Percentiles rank a stretch among this genome's conserved stretches.
These are phyloP conservation scores for Monopterus albus DNA, from an alignment of 2,113 vertebrate genomes.

Conservation along the genomic window DNA sequence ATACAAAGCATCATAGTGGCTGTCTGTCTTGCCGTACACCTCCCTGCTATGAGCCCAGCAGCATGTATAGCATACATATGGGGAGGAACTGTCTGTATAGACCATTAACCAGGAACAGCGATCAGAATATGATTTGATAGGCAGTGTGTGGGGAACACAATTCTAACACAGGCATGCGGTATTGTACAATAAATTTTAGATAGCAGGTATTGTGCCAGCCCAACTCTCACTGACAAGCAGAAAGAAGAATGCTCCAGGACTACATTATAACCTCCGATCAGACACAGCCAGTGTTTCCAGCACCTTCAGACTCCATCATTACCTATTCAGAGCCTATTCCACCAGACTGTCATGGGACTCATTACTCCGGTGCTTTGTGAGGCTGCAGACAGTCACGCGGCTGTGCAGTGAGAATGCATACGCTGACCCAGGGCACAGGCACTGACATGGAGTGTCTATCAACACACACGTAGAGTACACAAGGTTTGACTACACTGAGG, in stretches of 20 bases:
- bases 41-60: slow-evolving; percentile 33
- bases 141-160: slow-evolving; percentile 32
- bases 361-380: slow-evolving; percentile 76
- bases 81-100: slow-evolving; percentile 25
- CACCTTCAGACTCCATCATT: slow-evolving; percentile 73
- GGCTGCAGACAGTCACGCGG: slow-evolving; percentile 61
- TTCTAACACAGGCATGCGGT: slow-evolving; percentile 38
- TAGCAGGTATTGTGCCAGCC: slow-evolving; percentile 48
- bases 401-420: slow-evolving; percentile 41
- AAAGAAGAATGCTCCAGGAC: slow-evolving; percentile 63
- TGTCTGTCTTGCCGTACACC: slow-evolving; percentile 1
- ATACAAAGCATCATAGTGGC: slow-evolving; percentile 53
- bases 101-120: slow-evolving; percentile 52
- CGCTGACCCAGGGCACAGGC: slow-evolving; percentile 56
- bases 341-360: slow-evolving; percentile 73
- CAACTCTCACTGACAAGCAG: slow-evolving; percentile 59
- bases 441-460: slow-evolving; percentile 68
- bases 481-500: slow-evolving; percentile 59
- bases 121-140: slow-evolving; percentile 52
- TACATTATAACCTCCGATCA: slow-evolving; percentile 67
- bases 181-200: slow-evolving; percentile 61
- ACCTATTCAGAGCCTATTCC: slow-evolving; percentile 72
- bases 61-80: slow-evolving; percentile 42
- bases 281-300: slow-evolving; percentile 61
- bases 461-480: slow-evolving; percentile 44